Percentiles rank a stretch among this genome's conserved stretches.
phyloP scores from a whole-genome alignment of 2,113 vertebrate species.

The Epinephelus lanceolatus region DNA sequence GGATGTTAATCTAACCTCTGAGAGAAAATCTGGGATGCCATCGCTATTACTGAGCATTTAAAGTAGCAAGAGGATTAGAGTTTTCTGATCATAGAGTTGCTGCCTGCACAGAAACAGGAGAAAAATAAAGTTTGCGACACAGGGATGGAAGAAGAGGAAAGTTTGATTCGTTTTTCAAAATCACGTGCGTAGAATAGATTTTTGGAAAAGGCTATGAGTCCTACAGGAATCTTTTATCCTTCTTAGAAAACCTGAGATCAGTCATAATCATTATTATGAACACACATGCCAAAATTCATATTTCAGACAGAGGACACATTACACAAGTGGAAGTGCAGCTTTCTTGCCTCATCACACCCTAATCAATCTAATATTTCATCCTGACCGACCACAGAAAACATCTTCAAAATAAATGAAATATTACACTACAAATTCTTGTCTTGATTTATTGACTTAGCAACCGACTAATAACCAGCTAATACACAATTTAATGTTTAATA shows the following conservation, averaged over 20 bases:
- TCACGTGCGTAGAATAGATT: not conserved
- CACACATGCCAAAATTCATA: not conserved
- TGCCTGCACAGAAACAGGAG: not conserved
- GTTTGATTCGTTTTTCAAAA: slow-evolving; percentile 6
- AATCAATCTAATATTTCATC: not conserved
- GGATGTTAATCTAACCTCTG: not conserved
- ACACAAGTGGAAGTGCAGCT: not conserved
- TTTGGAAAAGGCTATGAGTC: not conserved
- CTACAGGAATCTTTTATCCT: not conserved
- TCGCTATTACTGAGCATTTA: slow-evolving; percentile 7
- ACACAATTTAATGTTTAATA: not conserved
- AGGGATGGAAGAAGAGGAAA: not conserved
- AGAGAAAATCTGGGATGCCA: not conserved
- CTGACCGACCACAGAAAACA: not conserved
- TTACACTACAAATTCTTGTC: not conserved
- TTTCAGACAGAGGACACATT: not conserved
- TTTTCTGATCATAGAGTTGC: not conserved
- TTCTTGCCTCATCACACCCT: slow-evolving; percentile 16
- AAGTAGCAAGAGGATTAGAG: not conserved
- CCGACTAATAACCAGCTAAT: not conserved
- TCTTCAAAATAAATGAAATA: not conserved
- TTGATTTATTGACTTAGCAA: not conserved
- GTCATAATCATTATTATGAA: not conserved
- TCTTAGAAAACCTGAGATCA: slow-evolving; percentile 17
- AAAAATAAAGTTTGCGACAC: not conserved